Evolutionary conservation across 2,888 invertebrate species (phyloP).

Genomic region (Eupelmus urozonus): DNA sequence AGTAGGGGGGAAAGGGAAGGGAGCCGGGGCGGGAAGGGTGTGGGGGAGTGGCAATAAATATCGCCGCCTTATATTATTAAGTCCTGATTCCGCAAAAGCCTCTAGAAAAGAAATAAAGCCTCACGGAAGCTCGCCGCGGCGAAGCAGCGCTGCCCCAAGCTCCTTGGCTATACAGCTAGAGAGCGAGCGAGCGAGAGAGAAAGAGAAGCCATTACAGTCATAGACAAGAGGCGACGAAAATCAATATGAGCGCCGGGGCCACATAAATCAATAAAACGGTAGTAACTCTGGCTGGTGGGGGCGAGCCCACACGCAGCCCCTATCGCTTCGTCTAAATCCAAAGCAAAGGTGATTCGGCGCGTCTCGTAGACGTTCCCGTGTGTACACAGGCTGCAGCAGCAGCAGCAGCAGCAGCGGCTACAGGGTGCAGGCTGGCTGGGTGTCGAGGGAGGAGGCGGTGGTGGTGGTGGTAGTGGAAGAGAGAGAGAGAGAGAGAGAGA

Average conservation of each 20-base stretch:
- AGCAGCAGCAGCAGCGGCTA: too few species aligned
- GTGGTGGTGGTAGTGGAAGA: constrained; percentile 68
- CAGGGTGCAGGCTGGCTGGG: constrained; percentile 13
- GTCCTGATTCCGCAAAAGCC: neutral
- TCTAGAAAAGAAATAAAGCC: constrained; percentile 19
- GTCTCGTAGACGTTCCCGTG: constrained; percentile 8
- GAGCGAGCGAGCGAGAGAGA: too few species aligned
- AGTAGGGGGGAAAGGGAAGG: too few species aligned
- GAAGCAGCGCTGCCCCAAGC: neutral
- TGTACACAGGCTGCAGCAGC: neutral
- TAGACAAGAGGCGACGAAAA: constrained; percentile 54
- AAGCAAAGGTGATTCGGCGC: constrained; percentile 57
- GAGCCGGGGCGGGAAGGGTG: too few species aligned
- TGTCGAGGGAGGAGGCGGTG: constrained; percentile 66
- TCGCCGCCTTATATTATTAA: neutral
- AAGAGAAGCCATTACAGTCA: constrained; percentile 29
- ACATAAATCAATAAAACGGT: constrained; percentile 56
- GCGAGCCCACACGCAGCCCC: neutral
- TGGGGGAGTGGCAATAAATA: too few species aligned
- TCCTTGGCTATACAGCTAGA: too few species aligned
- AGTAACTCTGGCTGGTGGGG: neutral
- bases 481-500: constrained; percentile 69
- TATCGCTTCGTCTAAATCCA: constrained; percentile 41
- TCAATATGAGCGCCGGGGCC: constrained; percentile 42
- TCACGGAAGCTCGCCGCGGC: neutral